A percentile compares a stretch with the other conserved stretches of the same genome.
These are phyloP conservation scores for Ceuthmochares aereus DNA, from an alignment of 2,113 vertebrate species.

Conservation along the genomic window DNA sequence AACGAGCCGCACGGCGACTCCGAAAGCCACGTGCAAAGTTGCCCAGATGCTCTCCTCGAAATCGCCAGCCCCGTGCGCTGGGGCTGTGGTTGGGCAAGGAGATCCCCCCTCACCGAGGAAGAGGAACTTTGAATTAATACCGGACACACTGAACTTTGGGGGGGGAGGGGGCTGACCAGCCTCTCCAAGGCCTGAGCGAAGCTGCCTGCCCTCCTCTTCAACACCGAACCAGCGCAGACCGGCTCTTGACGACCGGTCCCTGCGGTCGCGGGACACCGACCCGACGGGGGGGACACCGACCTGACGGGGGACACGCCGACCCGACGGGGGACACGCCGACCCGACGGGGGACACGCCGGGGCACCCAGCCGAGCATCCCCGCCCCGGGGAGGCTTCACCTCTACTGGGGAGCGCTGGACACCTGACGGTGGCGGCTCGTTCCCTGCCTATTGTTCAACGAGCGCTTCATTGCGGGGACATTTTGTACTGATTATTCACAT, in stretches of 20 bases:
- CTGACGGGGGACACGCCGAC: too few species aligned
- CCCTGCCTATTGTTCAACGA: constrained; percentile 29
- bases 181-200: background rate
- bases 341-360: background rate
- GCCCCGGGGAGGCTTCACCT: background rate
- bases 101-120: background rate
- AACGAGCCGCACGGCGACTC: background rate
- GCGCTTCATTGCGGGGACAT: constrained; percentile 7
- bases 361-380: background rate
- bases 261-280: background rate
- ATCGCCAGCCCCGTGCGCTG: background rate
- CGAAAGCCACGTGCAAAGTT: background rate
- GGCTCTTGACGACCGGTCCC: background rate
- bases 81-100: background rate
- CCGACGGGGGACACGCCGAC: too few species aligned
- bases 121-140: background rate
- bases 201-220: background rate
- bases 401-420: background rate
- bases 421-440: background rate
- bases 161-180: background rate
- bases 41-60: background rate
- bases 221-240: too few species aligned
- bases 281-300: too few species aligned
- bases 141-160: background rate
- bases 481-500: background rate